Conservation (phyloP, 1,140 invertebrate species). For the Odontomachus brunneus region DNA sequence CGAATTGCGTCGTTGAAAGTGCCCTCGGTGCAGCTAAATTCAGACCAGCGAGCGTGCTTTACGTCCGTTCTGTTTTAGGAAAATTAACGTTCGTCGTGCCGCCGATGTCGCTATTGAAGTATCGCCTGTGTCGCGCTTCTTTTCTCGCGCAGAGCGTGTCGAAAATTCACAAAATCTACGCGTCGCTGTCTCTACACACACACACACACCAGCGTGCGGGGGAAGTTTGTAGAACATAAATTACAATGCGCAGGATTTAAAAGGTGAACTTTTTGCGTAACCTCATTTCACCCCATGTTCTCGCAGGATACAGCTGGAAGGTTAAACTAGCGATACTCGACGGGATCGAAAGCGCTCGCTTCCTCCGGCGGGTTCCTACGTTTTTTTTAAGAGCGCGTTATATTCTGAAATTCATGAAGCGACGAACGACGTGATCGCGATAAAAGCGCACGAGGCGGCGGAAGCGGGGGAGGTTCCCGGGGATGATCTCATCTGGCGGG, state of each 20-base stretch:
- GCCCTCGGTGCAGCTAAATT: neutral
- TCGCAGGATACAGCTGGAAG: neutral
- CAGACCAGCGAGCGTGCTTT: neutral
- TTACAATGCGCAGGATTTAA: conserved; percentile 27
- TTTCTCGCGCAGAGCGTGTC: neutral
- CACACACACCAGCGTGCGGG: neutral
- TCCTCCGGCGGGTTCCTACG: neutral
- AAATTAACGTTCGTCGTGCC: neutral
- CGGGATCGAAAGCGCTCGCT: conserved; percentile 26
- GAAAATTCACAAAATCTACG: neutral
- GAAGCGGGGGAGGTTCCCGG: neutral
- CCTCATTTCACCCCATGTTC: conserved; percentile 13
- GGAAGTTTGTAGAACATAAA: conserved; percentile 11
- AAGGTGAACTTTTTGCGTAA: conserved; percentile 13
- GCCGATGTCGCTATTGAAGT: neutral
- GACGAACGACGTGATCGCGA: conserved; percentile 43
- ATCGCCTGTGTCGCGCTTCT: neutral
- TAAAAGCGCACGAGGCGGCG: conserved; percentile 22
- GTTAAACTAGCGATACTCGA: conserved; percentile 14
- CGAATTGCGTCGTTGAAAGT: neutral
- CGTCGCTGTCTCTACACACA: neutral
- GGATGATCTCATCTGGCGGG: conserved; percentile 35
- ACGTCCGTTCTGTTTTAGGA: neutral
- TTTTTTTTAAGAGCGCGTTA: conserved; percentile 32
- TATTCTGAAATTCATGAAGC: conserved; percentile 57